Conservation (phyloP, 2,797 vertebrate genomes). For the Emydoidea blandingii region DNA sequence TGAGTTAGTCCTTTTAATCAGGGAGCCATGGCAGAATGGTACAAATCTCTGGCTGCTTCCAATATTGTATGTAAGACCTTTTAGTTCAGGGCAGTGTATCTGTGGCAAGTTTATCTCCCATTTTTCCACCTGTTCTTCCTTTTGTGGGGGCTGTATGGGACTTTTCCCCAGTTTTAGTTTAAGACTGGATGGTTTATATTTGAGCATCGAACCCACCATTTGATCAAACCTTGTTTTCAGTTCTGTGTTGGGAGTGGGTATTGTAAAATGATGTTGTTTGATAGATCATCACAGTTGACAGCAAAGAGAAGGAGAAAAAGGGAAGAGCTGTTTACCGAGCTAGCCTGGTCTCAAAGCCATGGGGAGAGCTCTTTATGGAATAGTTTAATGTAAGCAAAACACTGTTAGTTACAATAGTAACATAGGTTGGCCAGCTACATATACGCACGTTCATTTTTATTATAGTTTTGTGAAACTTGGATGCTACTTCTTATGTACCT, state of each 20-base stretch:
- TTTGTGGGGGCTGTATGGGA: not conserved
- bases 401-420: not conserved
- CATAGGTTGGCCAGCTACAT: not conserved
- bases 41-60: not conserved
- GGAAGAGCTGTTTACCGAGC: not conserved
- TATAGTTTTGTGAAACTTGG: not conserved
- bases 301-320: not conserved
- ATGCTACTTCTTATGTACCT: not conserved
- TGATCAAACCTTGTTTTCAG: not conserved
- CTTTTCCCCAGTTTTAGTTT: not conserved
- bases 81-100: conserved; percentile 13
- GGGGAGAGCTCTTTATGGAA: not conserved
- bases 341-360: not conserved
- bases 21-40: conserved; percentile 8
- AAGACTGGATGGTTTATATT: not conserved
- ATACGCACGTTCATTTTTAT: not conserved
- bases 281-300: not conserved
- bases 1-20: conserved; percentile 42
- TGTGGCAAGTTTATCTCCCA: not conserved
- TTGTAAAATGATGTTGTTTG: not conserved
- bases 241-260: not conserved
- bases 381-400: not conserved
- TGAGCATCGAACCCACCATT: not conserved
- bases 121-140: not conserved
- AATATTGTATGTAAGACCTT: not conserved